Evolutionary conservation across 2,888 invertebrate genomes (phyloP), one percentile per base, ranked within the genome.

Genomic region (Ectemnius lituratus): DNA sequence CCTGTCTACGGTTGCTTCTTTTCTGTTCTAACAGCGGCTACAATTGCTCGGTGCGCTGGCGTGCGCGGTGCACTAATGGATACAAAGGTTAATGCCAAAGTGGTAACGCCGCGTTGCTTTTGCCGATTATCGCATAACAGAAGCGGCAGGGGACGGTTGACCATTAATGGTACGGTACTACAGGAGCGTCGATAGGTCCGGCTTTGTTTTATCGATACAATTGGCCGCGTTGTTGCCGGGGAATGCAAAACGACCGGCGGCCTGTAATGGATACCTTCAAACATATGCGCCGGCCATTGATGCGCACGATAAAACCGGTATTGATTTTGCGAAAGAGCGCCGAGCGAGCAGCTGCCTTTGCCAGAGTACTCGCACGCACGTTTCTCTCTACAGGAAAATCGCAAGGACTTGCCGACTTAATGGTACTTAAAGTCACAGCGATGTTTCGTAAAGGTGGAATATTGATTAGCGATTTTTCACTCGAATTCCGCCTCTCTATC

Each of bases 141-240:
- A 78, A 83, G 82, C 80, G 76, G 76, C 84, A 73, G 80, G 74
- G 73, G 73, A 73, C 75, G 65, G 76, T 70, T 66, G 74, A 75
- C 83, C 83, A 82, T 83, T 84, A 84, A 78, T 75, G 83, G 84
- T 61, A 63, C 76, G 62, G 74, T 82, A 75, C 78, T 66, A 52
- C 58, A 37, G 37, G 37, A 37, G 37, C 37, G 37, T 70, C 76
- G 84, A 84, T 80, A 80, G 75, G 68, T 59, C n/a, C 52, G 73
- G 71, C 77, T 83, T 84, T 83, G 84, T 82, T 83, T 83, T 83
- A 84, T 83, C 83, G 83, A 73, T 84, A 83, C 83, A 80, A 83
- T 83, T 83, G 84, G 82, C 52, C n/a, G 52, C 52, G 52, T 14
- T 52, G 52, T 62, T 70, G 66, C 58, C 62, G 56, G 46, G 46